Base-by-base conservation (phyloP, 2,888 invertebrate genomes). In the Heliconius charithonia region DNA sequence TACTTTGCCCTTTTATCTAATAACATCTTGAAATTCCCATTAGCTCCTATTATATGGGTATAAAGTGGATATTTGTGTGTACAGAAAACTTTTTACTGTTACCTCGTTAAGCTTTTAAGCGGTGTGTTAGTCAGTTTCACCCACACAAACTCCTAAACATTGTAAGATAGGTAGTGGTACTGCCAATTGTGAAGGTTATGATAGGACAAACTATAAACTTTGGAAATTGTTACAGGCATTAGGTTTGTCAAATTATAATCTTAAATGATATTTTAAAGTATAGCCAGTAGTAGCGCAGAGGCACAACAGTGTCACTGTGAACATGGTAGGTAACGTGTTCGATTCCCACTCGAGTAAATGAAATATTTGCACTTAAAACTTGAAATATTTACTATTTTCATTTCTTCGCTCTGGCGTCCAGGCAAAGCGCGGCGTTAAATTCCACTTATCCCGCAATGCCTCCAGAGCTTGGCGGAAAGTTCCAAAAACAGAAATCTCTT, bases 101-200 rank as follows among this genome's bases (percentile, higher is more conserved):
- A 66, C 69, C 77, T 77, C 65, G 73, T 77, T 79, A 81, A 78
- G 76, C 67, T 79, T 66, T 76, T 81, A 75, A 81, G 82, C 81
- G 67, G 51, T 70, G 51, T 72, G 56, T 59, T 67, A 81, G 83
- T 84, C 81, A 83, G 80, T 84, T 82, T 84, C 83, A 80, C 85
- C 85, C 85, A 85, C 84, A 79, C 84, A 71, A 75, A 76, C 67
- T 78, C 75, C 75, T 76, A 82, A 81, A 78, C 77, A 67, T 81
- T 82, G 81, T 81, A 78, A 82, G 82, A 83, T 79, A 81, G 76
- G 82, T 84, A 85, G 83, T 83, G 80, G 82, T 77, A 76, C 81
- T 82, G 82, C 83, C 85, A 84, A 84, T 85, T 80, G 79, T 82
- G 82, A 80, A 83, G 81, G 79, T 83, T 83, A 84, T 84, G 81